Evolutionary conservation across 2,113 vertebrate species (phyloP).

Genomic region (Trematocara unimaculatum): DNA sequence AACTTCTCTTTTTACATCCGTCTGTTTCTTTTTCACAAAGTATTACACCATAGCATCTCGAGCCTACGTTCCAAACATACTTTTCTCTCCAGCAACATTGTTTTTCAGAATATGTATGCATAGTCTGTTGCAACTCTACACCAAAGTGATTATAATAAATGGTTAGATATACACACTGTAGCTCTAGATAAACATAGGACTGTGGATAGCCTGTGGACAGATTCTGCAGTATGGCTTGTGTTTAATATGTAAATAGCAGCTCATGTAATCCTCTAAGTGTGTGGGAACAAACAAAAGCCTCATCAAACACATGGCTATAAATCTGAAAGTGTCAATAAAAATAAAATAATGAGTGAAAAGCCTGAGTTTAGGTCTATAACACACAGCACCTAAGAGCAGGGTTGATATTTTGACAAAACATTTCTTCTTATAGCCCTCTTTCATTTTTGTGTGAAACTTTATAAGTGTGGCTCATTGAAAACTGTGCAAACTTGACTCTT

Average conservation of each 20-base stretch:
- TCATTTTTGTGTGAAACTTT: background rate
- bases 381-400: background rate
- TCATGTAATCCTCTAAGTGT: conserved; percentile 6
- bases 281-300: background rate
- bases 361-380: background rate
- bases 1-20: background rate
- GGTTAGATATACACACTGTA: background rate
- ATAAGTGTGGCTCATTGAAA: background rate
- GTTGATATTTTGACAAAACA: background rate
- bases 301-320: background rate
- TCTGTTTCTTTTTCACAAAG: background rate
- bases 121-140: background rate
- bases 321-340: background rate
- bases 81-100: background rate
- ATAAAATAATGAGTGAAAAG: background rate
- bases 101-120: background rate
- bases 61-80: background rate
- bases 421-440: background rate
- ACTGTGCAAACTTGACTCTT: background rate
- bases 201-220: background rate
- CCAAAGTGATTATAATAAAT: background rate
- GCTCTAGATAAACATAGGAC: background rate
- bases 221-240: background rate
- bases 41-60: background rate
- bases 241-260: conserved; percentile 23